phyloP scores from a whole-genome alignment of 2,797 vertebrate species.

The Neosilurus mollespiculum region DNA sequence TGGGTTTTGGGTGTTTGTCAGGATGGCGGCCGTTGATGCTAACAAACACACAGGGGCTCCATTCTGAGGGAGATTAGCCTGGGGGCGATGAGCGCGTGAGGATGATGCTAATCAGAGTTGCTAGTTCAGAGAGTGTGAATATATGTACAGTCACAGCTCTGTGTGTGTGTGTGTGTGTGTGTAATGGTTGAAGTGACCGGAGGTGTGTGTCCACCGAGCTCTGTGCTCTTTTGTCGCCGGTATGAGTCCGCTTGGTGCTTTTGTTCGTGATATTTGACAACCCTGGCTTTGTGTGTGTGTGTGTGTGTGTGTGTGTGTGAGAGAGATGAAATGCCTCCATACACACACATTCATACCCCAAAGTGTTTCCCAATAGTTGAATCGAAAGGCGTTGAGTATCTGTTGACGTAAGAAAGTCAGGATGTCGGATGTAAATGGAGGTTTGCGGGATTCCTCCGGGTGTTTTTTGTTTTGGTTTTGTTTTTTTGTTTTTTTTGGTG shows the following conservation, averaged over 20 bases:
- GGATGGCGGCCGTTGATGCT: neutral
- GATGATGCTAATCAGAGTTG: constrained; percentile 24
- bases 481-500: neutral
- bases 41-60: neutral
- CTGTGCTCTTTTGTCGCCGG: neutral
- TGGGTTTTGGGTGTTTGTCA: neutral
- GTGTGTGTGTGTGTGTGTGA: neutral
- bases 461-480: too few relatives aligned
- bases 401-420: neutral
- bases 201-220: too few relatives aligned
- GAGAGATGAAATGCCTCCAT: neutral
- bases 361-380: neutral
- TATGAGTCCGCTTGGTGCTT: constrained; percentile 33
- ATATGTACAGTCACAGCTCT: neutral
- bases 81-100: neutral
- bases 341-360: neutral
- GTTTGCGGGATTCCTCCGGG: neutral
- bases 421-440: neutral
- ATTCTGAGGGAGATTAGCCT: neutral
- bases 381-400: neutral
- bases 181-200: too few relatives aligned
- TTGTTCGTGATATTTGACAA: constrained; percentile 51
- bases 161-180: constrained; percentile 7
- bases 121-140: constrained; percentile 2
- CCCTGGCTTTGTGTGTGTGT: constrained; percentile 38